A percentile compares a stretch with the other conserved stretches of the same genome.
These are phyloP conservation scores for Lasioglossum zephyrum DNA, from an alignment of 2,888 invertebrate genomes.

Conservation along the genomic window DNA sequence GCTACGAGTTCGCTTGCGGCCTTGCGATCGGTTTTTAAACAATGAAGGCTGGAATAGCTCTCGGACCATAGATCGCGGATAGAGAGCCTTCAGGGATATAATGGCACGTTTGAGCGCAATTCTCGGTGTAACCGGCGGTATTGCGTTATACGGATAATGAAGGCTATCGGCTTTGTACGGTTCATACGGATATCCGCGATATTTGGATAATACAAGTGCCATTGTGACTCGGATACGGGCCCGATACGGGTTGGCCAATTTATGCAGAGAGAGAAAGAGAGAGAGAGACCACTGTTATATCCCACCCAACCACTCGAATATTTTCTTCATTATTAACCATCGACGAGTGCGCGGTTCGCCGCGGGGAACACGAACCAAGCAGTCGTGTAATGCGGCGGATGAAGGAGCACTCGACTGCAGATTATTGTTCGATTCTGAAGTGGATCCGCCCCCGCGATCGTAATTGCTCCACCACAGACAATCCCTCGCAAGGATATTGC, in stretches of 20 bases:
- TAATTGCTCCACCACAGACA: slow-evolving; percentile 20
- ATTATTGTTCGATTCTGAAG: slow-evolving; percentile 44
- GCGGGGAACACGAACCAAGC: slow-evolving; percentile 6
- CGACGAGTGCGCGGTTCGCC: slow-evolving; percentile 25
- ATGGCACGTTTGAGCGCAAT: slow-evolving; percentile 19
- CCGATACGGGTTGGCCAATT: slow-evolving; percentile 28
- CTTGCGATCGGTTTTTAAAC: slow-evolving; percentile 30
- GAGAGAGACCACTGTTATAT: slow-evolving; percentile 2
- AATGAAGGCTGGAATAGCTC: slow-evolving; percentile 11
- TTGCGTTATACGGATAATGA: slow-evolving; percentile 50
- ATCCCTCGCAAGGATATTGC: slow-evolving; percentile 15
- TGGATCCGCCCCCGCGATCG: slow-evolving; percentile 11
- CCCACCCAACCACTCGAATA: slow-evolving; percentile 34
- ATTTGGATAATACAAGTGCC: slow-evolving; percentile 55
- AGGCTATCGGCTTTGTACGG: slow-evolving; percentile 55
- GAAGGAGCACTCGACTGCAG: slow-evolving; percentile 31
- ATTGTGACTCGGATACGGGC: slow-evolving; percentile 36
- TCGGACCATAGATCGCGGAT: slow-evolving; percentile 35
- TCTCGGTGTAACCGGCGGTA: slow-evolving; percentile 19
- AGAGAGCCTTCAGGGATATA: slow-evolving; percentile 36
- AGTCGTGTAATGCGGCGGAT: slow-evolving; percentile 36
- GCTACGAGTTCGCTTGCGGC: background rate
- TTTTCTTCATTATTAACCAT: slow-evolving; percentile 53
- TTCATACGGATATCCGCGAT: slow-evolving; percentile 49
- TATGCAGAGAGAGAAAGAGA: slow-evolving; percentile 1